These are phyloP conservation scores for Plusia festucae DNA, from an alignment of 2,888 invertebrate species.

Conservation along the genomic window DNA sequence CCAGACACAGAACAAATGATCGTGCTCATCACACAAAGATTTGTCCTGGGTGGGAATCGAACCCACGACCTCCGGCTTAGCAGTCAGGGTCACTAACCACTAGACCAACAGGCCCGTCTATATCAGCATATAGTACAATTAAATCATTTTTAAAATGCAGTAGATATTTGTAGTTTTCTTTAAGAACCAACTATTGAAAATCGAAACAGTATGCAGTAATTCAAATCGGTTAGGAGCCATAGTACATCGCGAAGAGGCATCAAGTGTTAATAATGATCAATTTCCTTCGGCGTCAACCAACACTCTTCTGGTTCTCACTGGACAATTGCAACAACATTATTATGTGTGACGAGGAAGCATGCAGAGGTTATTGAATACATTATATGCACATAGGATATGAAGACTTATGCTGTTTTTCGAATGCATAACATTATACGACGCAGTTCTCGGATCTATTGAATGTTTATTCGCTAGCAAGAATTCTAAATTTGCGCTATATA, in stretches of 20 bases:
- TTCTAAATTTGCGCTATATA: no score
- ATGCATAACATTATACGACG: conserved; percentile 19
- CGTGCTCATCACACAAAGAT: no score
- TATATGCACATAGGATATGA: conserved; percentile 20
- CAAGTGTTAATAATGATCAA: conserved; percentile 6
- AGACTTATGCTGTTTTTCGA: conserved; percentile 13
- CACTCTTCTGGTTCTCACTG: conserved; percentile 8
- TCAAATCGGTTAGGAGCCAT: not conserved
- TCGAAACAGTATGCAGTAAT: not conserved
- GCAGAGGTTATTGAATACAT: conserved; percentile 26
- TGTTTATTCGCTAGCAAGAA: no score
- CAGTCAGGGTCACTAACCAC: no score
- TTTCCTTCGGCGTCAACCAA: not conserved
- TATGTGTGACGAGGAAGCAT: conserved; percentile 26
- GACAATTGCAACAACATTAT: conserved; percentile 13
- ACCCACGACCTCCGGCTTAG: no score
- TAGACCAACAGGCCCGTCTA: no score
- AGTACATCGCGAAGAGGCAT: not conserved
- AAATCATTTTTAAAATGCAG: no score
- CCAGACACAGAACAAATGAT: no score
- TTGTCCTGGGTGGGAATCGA: no score
- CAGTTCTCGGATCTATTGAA: conserved; percentile 29
- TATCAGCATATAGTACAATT: no score
- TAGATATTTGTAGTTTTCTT: no score
- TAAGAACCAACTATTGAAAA: not conserved